Evolutionary conservation across 2,888 invertebrate species (phyloP).

Genomic region (Cecidostiba fungosa): DNA sequence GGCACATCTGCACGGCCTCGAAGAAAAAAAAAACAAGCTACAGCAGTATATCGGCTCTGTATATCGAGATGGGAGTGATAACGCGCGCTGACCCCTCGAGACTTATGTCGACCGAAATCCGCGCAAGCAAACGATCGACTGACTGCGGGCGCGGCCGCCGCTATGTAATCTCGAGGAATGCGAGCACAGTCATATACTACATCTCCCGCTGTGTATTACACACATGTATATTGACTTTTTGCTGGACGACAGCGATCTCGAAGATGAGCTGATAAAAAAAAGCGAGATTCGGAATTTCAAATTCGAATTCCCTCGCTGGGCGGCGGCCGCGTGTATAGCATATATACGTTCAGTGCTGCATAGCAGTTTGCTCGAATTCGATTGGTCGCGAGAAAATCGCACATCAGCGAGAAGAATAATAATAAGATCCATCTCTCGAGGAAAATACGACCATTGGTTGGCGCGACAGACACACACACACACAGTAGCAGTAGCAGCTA

Average conservation of each 20-base stretch:
- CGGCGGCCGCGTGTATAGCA: background rate
- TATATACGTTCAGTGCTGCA: background rate
- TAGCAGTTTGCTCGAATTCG: background rate
- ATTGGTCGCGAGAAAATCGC: no score
- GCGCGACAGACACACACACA: no score
- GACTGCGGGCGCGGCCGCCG: background rate
- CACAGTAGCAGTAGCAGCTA: no score
- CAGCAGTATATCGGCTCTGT: no score
- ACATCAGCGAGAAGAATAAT: no score
- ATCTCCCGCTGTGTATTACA: no score
- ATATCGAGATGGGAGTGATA: background rate
- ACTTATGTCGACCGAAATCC: constrained; percentile 8
- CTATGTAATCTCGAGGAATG: background rate
- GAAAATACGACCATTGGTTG: no score
- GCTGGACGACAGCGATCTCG: no score
- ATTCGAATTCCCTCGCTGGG: constrained; percentile 23
- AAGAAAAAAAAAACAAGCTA: background rate
- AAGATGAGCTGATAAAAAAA: no score
- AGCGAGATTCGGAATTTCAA: background rate
- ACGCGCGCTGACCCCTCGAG: background rate
- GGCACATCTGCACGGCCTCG: background rate
- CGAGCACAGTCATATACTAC: background rate
- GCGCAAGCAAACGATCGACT: background rate
- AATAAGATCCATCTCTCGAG: no score
- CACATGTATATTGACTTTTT: no score